Evolutionary conservation across 2,888 invertebrate species (phyloP).

Genomic region (Rhingia campestris): DNA sequence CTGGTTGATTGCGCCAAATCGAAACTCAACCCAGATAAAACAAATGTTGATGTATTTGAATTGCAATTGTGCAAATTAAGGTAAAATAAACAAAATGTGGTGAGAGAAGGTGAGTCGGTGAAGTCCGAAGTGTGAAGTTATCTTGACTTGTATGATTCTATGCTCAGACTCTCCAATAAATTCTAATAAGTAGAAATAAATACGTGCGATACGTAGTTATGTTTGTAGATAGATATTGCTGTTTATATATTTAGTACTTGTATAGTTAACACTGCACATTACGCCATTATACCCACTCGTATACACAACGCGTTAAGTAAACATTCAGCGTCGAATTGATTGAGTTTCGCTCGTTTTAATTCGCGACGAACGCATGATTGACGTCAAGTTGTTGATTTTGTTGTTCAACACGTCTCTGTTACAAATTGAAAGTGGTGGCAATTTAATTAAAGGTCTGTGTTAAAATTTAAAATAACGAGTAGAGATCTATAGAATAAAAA

Average conservation of each 20-base stretch:
- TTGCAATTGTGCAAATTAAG: too few species aligned
- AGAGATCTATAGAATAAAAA: too few species aligned
- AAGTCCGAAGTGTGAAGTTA: too few species aligned
- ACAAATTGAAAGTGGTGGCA: conserved; percentile 65
- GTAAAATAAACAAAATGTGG: too few species aligned
- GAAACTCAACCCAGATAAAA: too few species aligned
- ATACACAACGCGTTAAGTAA: conserved; percentile 44
- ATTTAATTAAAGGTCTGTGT: conserved; percentile 57
- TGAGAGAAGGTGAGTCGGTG: too few species aligned
- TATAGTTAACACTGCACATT: conserved; percentile 7
- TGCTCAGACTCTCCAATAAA: too few species aligned
- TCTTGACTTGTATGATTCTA: too few species aligned
- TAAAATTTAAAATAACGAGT: conserved; percentile 43
- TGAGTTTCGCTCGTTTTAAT: conserved; percentile 66
- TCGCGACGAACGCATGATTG: conserved; percentile 61
- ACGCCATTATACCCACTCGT: not conserved
- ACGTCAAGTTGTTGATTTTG: conserved; percentile 67
- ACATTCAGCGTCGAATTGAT: conserved; percentile 66
- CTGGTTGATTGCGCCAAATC: too few species aligned
- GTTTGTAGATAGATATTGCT: conserved; percentile 1
- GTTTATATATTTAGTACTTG: conserved; percentile 30
- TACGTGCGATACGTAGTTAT: too few species aligned
- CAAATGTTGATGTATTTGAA: too few species aligned
- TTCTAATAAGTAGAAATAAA: too few species aligned
- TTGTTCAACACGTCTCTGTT: conserved; percentile 62